These are phyloP conservation scores for Agapornis canus DNA, from an alignment of 2,797 vertebrate genomes.

Conservation along the genomic window DNA sequence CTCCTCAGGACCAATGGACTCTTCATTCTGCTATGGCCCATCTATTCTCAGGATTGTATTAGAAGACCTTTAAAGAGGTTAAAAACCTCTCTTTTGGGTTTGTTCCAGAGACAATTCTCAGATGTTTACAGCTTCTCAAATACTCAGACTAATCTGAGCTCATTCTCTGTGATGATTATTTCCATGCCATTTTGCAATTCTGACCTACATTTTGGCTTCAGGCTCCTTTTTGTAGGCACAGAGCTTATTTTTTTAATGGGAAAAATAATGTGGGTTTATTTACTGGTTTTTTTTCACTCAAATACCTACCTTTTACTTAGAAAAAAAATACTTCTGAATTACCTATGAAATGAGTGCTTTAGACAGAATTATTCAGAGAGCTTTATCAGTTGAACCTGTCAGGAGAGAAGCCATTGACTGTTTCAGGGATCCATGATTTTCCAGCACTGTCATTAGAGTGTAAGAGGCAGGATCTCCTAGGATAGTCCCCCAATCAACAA, in stretches of 20 bases:
- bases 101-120: not conserved
- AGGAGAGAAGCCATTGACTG: not conserved
- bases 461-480: not conserved
- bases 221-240: not conserved
- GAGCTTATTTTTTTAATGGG: not conserved
- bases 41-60: not conserved
- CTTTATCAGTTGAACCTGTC: not conserved
- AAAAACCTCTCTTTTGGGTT: not conserved
- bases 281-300: not conserved
- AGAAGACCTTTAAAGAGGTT: not conserved
- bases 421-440: not conserved
- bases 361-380: not conserved
- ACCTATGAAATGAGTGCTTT: not conserved
- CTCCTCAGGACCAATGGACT: not conserved
- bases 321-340: not conserved
- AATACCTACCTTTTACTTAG: not conserved
- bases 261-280: not conserved
- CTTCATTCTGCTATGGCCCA: not conserved
- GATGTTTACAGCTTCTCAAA: not conserved
- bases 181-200: not conserved
- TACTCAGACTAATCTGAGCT: not conserved
- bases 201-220: conserved; percentile 3
- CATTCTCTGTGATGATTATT: not conserved
- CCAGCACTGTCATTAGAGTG: not conserved
- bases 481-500: not conserved